Evolutionary conservation across 2,888 invertebrate species (phyloP), one percentile per base, ranked within the genome.

Genomic region (Netelia virgata): DNA sequence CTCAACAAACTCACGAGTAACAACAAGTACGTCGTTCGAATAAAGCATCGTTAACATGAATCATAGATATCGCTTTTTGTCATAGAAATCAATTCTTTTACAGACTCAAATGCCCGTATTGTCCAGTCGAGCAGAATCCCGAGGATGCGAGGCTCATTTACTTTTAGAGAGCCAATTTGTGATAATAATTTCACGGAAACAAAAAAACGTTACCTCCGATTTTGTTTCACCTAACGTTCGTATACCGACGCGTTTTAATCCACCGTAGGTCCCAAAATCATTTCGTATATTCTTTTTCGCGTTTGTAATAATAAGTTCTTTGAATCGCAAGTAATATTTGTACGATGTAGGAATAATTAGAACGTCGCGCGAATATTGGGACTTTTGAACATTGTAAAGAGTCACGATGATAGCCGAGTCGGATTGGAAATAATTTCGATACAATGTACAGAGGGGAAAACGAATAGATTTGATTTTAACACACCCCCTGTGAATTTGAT

Each of bases 41-140:
- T 87, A 88, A 75, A 88, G 83, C 81, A 84, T 66, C 8, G 82
- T 73, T 14, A 70, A 64, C 28, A 80, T 88, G 81, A 84, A 90
- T 82, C 89, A 88, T 87, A 89, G 89, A 90, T 90, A 90, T 89
- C 89, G 89, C 90, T 90, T 91, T 90, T 89, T 89, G 82, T 78
- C 55, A 82, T 90, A 91, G 89, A 89, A 88, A 90, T 80, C 89
- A 90, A 90, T 91, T 92, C 89, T 88, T 91, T 95, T 96, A 86
- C 95, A 98, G 98, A 92, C 96, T 99, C 94, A 99, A 99, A 95
- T 99, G 99, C 92, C 99, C 99, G 0, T 99, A 99, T 94, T 99
- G 99, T 92, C 99, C 99, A 0, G 96, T 98, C 93, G 99, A 99
- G 94, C 99, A 99, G 93, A 97, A 97, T 89, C 97, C 98, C 23